Evolutionary conservation across 2,797 vertebrate species (phyloP), one percentile per base, ranked within the genome.

Genomic region (Argentina silus): DNA sequence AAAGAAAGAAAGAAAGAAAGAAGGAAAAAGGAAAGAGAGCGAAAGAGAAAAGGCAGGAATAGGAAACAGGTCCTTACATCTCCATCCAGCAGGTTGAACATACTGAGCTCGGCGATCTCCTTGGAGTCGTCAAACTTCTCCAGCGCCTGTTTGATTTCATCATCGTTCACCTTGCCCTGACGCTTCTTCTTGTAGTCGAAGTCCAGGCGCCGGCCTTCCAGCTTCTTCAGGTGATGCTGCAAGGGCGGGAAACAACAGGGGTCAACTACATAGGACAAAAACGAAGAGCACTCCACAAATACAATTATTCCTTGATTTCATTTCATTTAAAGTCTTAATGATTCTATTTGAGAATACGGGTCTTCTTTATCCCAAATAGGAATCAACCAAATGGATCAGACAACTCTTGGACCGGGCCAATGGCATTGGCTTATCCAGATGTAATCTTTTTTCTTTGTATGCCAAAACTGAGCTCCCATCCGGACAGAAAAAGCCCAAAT

Each of bases 121-220:
- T 98, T 98, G 70, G 98, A 97, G 72, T 99, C 98, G 11, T 99
- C 97, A 17, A 99, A 99, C 75, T 99, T 99, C 86, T 99, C 98
- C 67, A 99, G 91, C 0, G 98, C 97, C 72, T 96, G 96, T 77
- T 96, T 97, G 83, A 99, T 89, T 81, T 99, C 98, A 0, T 99
- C 97, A 0, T 99, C 98, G 1, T 94, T 95, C 75, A 98, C 93
- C 86, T 97, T 99, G 84, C 96, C 96, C 88, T 98, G 97, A n/a
- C 97, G 95, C 87, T 99, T 99, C 94, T 99, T 99, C 90, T 99
- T 99, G 81, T 99, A 99, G 87, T 99, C 98, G 74, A 99, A 99
- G 92, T 99, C 98, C 87, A 99, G 88, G 69, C 98, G 96, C 6
- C 98, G 93, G 9, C 98, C 97, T 78, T 99, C 93, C 89, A 99